Conservation (phyloP, 35 echinoderm and acorn worm species). For the Apostichopus japonicus region DNA sequence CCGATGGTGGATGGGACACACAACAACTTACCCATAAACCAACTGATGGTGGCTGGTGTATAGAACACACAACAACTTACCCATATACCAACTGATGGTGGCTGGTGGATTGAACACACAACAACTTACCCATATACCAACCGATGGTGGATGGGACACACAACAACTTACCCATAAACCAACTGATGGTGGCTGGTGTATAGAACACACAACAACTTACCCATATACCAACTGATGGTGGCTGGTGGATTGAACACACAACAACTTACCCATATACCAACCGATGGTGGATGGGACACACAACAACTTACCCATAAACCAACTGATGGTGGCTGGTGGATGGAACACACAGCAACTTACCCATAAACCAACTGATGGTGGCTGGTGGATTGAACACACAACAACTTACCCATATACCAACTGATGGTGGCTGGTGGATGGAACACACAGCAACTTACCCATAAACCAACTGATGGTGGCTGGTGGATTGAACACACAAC, state of each 20-base stretch:
- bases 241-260: slow-evolving; percentile 41
- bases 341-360: slow-evolving; percentile 37
- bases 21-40: slow-evolving; percentile 35
- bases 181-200: slow-evolving; percentile 55
- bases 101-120: slow-evolving; percentile 56
- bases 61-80: slow-evolving; percentile 70
- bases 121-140: slow-evolving; percentile 16
- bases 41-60: slow-evolving; percentile 52
- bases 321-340: slow-evolving; percentile 56
- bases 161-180: slow-evolving; percentile 13
- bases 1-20: slow-evolving; percentile 33
- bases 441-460: slow-evolving; percentile 2
- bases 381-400: slow-evolving; percentile 53
- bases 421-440: slow-evolving; percentile 64
- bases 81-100: slow-evolving; percentile 20
- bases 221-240: slow-evolving; percentile 6
- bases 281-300: slow-evolving; percentile 58
- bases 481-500: neutral
- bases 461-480: slow-evolving; percentile 34
- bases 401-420: slow-evolving; percentile 11
- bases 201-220: slow-evolving; percentile 34
- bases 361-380: slow-evolving; percentile 22
- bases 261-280: slow-evolving; percentile 36
- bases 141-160: too few species aligned
- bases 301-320: slow-evolving; percentile 53